Evolutionary conservation across 2,888 invertebrate species (phyloP).

Genomic region (Rugalucina vietnamica): DNA sequence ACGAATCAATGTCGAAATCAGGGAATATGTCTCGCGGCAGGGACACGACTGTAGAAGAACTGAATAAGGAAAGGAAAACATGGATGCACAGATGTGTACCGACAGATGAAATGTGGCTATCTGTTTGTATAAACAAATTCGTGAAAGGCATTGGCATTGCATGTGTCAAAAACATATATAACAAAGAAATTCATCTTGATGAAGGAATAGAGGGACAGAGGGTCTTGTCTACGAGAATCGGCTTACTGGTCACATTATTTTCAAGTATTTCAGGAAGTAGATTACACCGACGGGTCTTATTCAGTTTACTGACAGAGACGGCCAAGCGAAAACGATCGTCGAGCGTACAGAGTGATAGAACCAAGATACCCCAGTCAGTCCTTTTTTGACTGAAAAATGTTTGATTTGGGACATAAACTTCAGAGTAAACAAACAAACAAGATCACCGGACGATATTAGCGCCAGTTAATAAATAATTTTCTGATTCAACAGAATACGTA

Average conservation of each 20-base stretch:
- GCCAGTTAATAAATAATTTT: too few relatives aligned
- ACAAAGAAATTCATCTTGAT: not conserved
- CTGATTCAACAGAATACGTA: too few relatives aligned
- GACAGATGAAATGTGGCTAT: slow-evolving; percentile 21
- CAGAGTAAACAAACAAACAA: too few relatives aligned
- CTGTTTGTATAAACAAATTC: slow-evolving; percentile 18
- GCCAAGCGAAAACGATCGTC: not conserved
- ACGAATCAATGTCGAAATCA: slow-evolving; percentile 21
- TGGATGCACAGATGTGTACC: slow-evolving; percentile 34
- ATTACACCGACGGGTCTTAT: not conserved
- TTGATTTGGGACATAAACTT: too few relatives aligned
- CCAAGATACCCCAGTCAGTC: too few relatives aligned
- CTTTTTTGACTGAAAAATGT: too few relatives aligned
- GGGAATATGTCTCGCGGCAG: slow-evolving; percentile 13
- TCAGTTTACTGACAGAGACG: not conserved
- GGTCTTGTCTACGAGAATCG: not conserved
- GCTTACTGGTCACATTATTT: not conserved
- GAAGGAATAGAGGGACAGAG: not conserved
- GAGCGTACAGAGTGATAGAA: not conserved
- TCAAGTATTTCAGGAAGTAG: not conserved
- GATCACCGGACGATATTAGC: too few relatives aligned
- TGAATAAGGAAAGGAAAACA: slow-evolving; percentile 21
- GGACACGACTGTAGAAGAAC: slow-evolving; percentile 36
- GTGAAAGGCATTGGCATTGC: not conserved
- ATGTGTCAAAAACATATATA: not conserved